phyloP scores from a whole-genome alignment of 2,113 vertebrate species.

The Salvelinus namaycush region DNA sequence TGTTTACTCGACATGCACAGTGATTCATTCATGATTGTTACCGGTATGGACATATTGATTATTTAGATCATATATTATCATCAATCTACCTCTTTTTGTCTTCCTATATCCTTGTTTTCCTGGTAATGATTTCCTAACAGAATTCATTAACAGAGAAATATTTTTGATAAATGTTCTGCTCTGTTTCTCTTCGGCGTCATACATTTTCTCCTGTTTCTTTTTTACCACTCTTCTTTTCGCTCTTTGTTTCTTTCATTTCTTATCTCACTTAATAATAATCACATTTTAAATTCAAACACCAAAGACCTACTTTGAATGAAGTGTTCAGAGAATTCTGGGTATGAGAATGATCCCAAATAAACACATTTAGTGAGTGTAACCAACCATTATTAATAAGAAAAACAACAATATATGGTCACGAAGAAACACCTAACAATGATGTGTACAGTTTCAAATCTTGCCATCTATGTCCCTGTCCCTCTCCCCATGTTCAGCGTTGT shows the following conservation, averaged over 20 bases:
- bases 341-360: no score
- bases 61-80: slow-evolving; percentile 72
- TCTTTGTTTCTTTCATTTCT: not conserved
- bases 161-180: not conserved
- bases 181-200: slow-evolving; percentile 16
- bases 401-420: no score
- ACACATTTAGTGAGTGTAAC: no score
- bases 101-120: slow-evolving; percentile 64
- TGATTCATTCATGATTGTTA: slow-evolving; percentile 71
- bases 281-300: not conserved
- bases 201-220: slow-evolving; percentile 33
- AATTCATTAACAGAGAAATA: slow-evolving; percentile 52
- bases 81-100: slow-evolving; percentile 66
- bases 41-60: slow-evolving; percentile 68
- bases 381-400: no score
- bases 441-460: not conserved
- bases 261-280: not conserved
- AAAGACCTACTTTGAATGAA: not conserved
- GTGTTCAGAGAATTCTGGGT: not conserved
- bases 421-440: not conserved
- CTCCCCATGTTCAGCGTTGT: slow-evolving; percentile 16
- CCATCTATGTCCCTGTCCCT: not conserved
- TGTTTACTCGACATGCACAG: slow-evolving; percentile 40
- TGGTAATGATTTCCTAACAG: slow-evolving; percentile 63
- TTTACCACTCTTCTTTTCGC: not conserved